Percentiles rank a stretch among this genome's conserved stretches.
Conservation (phyloP, 1,140 invertebrate genomes). For the Drosophila willistoni region DNA sequence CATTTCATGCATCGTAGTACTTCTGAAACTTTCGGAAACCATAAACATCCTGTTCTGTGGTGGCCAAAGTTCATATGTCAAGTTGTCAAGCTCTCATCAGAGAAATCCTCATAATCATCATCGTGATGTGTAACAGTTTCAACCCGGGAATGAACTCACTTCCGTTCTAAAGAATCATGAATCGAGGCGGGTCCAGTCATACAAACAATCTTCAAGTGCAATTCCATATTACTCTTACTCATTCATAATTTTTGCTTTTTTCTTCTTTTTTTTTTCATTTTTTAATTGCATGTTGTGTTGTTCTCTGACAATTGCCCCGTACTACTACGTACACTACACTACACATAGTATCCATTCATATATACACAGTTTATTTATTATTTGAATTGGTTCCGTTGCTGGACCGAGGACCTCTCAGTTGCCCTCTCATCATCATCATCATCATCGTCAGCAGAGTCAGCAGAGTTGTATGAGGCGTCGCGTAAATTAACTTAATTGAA, state of each 20-base stretch:
- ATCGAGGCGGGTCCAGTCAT: slow-evolving; percentile 37
- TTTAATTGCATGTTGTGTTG: slow-evolving; percentile 60
- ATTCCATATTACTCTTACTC: slow-evolving; percentile 49
- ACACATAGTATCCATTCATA: slow-evolving; percentile 61
- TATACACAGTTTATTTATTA: slow-evolving; percentile 61
- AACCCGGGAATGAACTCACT: slow-evolving; percentile 68
- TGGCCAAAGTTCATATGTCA: slow-evolving; percentile 48
- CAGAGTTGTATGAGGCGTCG: slow-evolving; percentile 41
- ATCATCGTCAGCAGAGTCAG: not conserved
- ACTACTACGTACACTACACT: slow-evolving; percentile 31
- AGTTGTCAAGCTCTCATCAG: slow-evolving; percentile 37
- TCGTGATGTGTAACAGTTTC: slow-evolving; percentile 27
- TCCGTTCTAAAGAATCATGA: slow-evolving; percentile 46
- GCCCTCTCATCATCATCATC: slow-evolving; percentile 10
- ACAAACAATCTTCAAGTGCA: slow-evolving; percentile 50
- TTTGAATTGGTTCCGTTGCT: slow-evolving; percentile 46
- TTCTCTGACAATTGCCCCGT: slow-evolving; percentile 50
- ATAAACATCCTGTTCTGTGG: not conserved
- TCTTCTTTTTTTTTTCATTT: slow-evolving; percentile 55
- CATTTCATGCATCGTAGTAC: too few species aligned
- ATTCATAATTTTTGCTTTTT: slow-evolving; percentile 68
- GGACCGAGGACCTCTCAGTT: slow-evolving; percentile 4
- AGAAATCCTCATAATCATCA: slow-evolving; percentile 11
- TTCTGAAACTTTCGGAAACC: not conserved
- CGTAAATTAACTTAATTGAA: slow-evolving; percentile 83